Conservation (phyloP, 2,888 invertebrate genomes). For the Erannis defoliaria region DNA sequence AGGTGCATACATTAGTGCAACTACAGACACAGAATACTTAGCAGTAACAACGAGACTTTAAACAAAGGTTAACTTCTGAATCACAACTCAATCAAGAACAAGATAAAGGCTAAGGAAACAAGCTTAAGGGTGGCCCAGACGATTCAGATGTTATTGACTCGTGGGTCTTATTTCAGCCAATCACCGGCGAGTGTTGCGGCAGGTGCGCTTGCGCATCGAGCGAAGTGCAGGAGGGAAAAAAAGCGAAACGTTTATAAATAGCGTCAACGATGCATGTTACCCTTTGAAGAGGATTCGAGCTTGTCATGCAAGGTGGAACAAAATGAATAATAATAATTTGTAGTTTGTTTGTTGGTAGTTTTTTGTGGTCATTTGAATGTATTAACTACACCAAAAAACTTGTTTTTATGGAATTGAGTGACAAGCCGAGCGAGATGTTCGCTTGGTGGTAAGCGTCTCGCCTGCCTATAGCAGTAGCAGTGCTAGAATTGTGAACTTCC, state of each 20-base stretch:
- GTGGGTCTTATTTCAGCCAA: slow-evolving; percentile 63
- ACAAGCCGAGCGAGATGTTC: too few relatives aligned
- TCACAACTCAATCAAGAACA: slow-evolving; percentile 47
- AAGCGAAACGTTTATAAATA: slow-evolving; percentile 78
- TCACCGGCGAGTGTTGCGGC: slow-evolving; percentile 61
- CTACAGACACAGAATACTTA: slow-evolving; percentile 13
- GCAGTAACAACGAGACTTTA: neutral
- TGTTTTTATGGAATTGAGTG: too few relatives aligned
- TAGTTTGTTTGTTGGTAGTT: neutral
- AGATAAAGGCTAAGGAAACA: slow-evolving; percentile 66
- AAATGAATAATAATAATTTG: slow-evolving; percentile 20
- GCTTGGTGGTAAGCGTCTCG: too few relatives aligned
- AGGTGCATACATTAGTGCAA: slow-evolving; percentile 24
- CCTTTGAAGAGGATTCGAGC: slow-evolving; percentile 64
- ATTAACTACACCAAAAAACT: too few relatives aligned
- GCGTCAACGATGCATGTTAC: slow-evolving; percentile 75
- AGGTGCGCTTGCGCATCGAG: slow-evolving; percentile 69
- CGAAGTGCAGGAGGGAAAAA: slow-evolving; percentile 67
- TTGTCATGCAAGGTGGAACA: slow-evolving; percentile 32
- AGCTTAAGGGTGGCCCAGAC: slow-evolving; percentile 69
- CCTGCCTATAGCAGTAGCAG: too few relatives aligned
- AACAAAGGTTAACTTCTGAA: slow-evolving; percentile 31
- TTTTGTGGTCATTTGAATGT: too few relatives aligned
- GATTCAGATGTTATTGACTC: slow-evolving; percentile 79
- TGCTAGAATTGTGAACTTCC: too few relatives aligned